phyloP scores from a whole-genome alignment of 2,113 vertebrate species.

The Psephotus haematonotus region DNA sequence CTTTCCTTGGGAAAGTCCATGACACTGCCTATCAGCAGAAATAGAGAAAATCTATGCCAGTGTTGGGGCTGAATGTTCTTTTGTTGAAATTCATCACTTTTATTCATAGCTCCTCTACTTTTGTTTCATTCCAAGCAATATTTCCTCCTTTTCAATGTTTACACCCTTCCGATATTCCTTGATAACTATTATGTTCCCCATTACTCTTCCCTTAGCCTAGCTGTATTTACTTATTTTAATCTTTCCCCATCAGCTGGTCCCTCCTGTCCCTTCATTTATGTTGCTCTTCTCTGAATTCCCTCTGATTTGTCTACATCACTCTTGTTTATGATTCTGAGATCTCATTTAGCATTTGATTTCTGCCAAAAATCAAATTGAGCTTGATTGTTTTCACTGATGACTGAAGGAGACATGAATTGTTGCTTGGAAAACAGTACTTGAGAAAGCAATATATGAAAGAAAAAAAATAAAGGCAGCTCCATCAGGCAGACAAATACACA shows the following conservation, averaged over 20 bases:
- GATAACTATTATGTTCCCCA: neutral
- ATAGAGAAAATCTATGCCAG: neutral
- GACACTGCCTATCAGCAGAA: neutral
- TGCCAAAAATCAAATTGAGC: constrained; percentile 54
- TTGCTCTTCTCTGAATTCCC: constrained; percentile 1
- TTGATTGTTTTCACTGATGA: constrained; percentile 67
- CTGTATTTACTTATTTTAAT: constrained; percentile 48
- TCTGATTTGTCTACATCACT: constrained; percentile 45
- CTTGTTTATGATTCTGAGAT: constrained; percentile 57
- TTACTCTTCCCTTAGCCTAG: neutral
- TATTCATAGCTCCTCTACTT: neutral
- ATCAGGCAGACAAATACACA: constrained; percentile 28
- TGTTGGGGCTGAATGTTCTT: neutral
- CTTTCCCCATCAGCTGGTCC: constrained; percentile 14
- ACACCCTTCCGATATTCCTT: neutral
- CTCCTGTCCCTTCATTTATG: constrained; percentile 25
- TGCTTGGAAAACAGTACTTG: constrained; percentile 61
- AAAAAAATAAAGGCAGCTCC: constrained; percentile 29
- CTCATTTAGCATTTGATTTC: constrained; percentile 69
- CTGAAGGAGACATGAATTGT: constrained; percentile 51
- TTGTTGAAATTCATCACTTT: neutral
- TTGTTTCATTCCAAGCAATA: neutral
- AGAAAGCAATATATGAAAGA: constrained; percentile 26
- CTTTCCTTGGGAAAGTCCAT: neutral
- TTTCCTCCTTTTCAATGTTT: constrained; percentile 30